phyloP scores from a whole-genome alignment of 30 jellyfish, hydroid and myxozoan species.

The Morbakka virulenta region DNA sequence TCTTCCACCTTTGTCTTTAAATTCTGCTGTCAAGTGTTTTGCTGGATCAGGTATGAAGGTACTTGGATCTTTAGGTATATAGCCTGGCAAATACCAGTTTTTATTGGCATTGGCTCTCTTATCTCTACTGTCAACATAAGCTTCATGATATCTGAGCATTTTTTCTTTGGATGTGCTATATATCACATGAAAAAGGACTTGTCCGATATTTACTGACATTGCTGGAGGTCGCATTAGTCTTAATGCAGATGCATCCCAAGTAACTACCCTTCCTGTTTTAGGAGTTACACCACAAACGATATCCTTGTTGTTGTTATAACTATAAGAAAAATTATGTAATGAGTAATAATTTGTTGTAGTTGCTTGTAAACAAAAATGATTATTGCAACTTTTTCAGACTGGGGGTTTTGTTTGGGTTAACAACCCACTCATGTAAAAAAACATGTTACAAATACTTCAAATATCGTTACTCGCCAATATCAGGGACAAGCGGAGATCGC shows the following conservation, averaged over 20 bases:
- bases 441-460: too few relatives aligned
- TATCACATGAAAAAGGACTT: conserved; percentile 62
- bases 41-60: conserved; percentile 63
- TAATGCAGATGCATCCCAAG: conserved; percentile 76
- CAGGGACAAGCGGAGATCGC: too few relatives aligned
- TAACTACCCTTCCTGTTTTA: conserved; percentile 85
- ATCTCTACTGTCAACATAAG: conserved; percentile 50
- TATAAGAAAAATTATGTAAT: conserved; percentile 9
- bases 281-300: conserved; percentile 85
- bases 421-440: too few relatives aligned
- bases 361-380: too few relatives aligned
- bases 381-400: too few relatives aligned
- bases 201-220: conserved; percentile 73
- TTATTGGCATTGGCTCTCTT: conserved; percentile 51
- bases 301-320: conserved; percentile 75
- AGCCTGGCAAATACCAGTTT: conserved; percentile 74
- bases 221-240: conserved; percentile 94
- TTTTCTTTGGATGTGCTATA: conserved; percentile 55
- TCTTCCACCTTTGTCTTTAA: too few relatives aligned
- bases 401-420: too few relatives aligned
- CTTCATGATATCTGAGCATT: conserved; percentile 60
- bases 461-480: too few relatives aligned
- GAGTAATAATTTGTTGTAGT: too few relatives aligned
- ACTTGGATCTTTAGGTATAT: conserved; percentile 20
- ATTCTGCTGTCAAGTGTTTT: conserved; percentile 52